Evolutionary conservation across 2,113 vertebrate species (phyloP).

Genomic region (Pseudolaguvia tuberculata): DNA sequence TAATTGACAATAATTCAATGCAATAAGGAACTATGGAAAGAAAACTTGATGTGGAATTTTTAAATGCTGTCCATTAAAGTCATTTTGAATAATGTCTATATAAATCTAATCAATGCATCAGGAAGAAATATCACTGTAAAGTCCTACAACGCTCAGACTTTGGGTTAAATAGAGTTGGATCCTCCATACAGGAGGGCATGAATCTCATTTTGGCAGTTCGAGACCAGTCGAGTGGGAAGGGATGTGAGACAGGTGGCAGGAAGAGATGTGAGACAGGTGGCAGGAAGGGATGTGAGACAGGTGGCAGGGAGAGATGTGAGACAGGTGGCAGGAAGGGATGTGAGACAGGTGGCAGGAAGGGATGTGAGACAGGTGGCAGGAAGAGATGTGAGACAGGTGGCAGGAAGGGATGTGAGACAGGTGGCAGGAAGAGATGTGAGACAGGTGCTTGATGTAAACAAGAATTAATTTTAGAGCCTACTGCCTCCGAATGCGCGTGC

Average conservation of each 20-base stretch:
- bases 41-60: too few species aligned
- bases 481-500: slow-evolving; percentile 26
- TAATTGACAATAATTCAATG: too few species aligned
- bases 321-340: slow-evolving; percentile 46
- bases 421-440: slow-evolving; percentile 44
- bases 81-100: not conserved
- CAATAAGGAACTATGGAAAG: too few species aligned
- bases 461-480: slow-evolving; percentile 42
- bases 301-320: slow-evolving; percentile 44
- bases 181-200: not conserved
- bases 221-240: slow-evolving; percentile 26
- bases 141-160: not conserved
- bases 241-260: slow-evolving; percentile 48
- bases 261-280: slow-evolving; percentile 48
- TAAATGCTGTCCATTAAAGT: too few species aligned
- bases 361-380: slow-evolving; percentile 48
- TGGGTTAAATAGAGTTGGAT: not conserved
- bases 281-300: slow-evolving; percentile 45
- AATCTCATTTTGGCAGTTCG: slow-evolving; percentile 1
- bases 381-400: slow-evolving; percentile 48
- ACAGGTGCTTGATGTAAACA: slow-evolving; percentile 52
- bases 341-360: slow-evolving; percentile 46
- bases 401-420: slow-evolving; percentile 45
- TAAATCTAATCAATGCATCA: not conserved
- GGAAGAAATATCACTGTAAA: not conserved